Conservation (phyloP, 2,888 invertebrate species). For the Sisyra terminalis region DNA sequence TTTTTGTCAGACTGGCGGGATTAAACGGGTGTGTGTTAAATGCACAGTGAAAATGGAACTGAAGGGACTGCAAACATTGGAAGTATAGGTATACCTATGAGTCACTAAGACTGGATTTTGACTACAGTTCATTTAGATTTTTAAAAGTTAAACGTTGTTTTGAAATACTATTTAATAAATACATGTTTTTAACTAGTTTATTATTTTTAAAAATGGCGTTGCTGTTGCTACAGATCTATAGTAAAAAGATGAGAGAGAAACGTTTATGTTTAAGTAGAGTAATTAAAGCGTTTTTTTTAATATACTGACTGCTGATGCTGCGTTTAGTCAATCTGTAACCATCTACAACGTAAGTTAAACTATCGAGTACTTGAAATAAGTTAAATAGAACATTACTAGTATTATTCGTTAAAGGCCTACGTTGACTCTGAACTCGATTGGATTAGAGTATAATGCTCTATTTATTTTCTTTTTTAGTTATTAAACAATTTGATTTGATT, state of each 20-base stretch:
- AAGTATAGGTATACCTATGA: conserved; percentile 8
- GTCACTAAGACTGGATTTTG: conserved; percentile 8
- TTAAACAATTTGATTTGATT: not conserved
- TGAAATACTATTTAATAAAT: conserved; percentile 4
- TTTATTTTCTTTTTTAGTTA: too few species aligned
- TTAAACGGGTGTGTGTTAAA: not conserved
- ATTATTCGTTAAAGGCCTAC: conserved; percentile 11
- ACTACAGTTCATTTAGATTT: conserved; percentile 7
- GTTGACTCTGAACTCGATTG: conserved; percentile 9
- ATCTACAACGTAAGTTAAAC: conserved; percentile 4
- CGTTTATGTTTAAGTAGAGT: conserved; percentile 11
- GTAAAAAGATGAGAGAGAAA: conserved; percentile 13
- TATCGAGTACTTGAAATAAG: conserved; percentile 7
- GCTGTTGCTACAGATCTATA: conserved; percentile 11
- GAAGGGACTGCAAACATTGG: conserved; percentile 9
- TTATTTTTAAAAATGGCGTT: conserved; percentile 13
- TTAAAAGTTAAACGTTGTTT: conserved; percentile 8
- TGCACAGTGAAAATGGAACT: conserved; percentile 2
- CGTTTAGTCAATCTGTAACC: conserved; percentile 2
- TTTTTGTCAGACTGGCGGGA: not conserved
- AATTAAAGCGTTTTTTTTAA: conserved; percentile 12
- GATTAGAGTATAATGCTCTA: too few species aligned
- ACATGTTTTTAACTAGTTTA: conserved; percentile 9
- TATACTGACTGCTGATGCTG: conserved; percentile 3
- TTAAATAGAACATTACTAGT: conserved; percentile 4